Conservation (phyloP, 2,113 vertebrate species). For the Microcebus lehilahytsara region DNA sequence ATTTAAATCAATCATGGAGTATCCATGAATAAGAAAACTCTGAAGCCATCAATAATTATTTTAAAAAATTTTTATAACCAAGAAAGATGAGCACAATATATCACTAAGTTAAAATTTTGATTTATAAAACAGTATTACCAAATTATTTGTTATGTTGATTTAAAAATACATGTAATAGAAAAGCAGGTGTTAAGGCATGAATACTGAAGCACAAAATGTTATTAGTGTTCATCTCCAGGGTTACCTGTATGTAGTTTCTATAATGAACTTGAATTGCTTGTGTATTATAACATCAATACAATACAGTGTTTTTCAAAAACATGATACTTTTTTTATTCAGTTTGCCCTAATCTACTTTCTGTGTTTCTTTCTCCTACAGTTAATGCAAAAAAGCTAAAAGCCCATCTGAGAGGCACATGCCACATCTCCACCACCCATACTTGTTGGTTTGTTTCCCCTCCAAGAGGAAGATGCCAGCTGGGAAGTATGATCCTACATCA, state of each 20-base stretch:
- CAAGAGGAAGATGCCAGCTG: not conserved
- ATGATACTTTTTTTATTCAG: not conserved
- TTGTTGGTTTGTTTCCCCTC: not conserved
- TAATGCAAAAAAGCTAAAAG: not conserved
- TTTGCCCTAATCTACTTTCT: not conserved
- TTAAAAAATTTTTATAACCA: not conserved
- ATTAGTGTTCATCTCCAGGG: not conserved
- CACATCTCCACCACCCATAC: rapidly evolving
- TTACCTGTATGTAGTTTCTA: not conserved
- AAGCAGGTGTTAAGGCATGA: not conserved
- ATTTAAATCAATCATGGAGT: not conserved
- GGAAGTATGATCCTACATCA: not conserved
- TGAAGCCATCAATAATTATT: not conserved
- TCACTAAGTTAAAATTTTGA: constrained; percentile 7
- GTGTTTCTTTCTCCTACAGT: not conserved
- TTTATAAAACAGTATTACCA: constrained; percentile 12
- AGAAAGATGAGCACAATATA: not conserved
- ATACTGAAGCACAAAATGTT: not conserved
- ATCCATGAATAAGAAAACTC: not conserved
- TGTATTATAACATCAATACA: not conserved
- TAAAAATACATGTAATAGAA: not conserved
- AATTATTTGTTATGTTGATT: not conserved
- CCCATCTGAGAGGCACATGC: not conserved
- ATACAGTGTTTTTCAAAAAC: not conserved
- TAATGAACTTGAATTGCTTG: not conserved